Conservation (phyloP, 2,113 vertebrate species). For the Malurus alboscapulatus region DNA sequence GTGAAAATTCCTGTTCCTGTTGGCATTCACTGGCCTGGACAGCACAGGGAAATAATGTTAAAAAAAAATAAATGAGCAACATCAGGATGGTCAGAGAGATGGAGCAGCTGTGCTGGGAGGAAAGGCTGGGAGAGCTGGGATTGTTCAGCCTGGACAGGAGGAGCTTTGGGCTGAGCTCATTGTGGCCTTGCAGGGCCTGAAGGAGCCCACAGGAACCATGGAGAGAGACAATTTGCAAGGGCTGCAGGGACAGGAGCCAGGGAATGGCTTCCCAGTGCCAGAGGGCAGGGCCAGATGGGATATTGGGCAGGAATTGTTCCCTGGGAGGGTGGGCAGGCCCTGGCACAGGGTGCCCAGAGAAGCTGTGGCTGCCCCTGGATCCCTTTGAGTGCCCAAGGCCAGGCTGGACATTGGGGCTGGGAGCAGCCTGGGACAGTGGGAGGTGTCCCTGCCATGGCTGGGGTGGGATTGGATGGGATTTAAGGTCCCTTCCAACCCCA, state of each 20-base stretch:
- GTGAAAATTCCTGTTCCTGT: not conserved
- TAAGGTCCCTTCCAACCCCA: not conserved
- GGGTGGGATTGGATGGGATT: accelerated
- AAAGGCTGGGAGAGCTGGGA: not conserved
- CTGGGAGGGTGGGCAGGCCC: not conserved
- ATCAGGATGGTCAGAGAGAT: not conserved
- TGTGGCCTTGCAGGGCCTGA: not conserved
- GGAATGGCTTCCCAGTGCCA: not conserved
- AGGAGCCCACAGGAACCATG: not conserved
- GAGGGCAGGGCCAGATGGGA: accelerated
- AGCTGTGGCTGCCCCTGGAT: not conserved
- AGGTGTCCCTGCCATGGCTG: not conserved
- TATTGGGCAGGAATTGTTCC: not conserved
- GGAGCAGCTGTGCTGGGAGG: not conserved
- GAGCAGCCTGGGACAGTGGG: not conserved
- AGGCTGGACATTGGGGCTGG: not conserved
- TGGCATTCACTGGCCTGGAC: not conserved
- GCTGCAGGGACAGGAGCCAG: not conserved
- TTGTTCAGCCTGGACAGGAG: not conserved
- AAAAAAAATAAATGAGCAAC: too few species aligned
- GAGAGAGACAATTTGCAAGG: not conserved
- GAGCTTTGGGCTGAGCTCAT: not conserved
- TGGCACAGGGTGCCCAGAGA: not conserved
- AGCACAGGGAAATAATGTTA: not conserved
- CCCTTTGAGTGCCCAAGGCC: not conserved